Percentiles rank a stretch among this genome's conserved stretches.
Evolutionary conservation across 2,888 invertebrate species (phyloP).

Genomic region (Acrobasis suavella): DNA sequence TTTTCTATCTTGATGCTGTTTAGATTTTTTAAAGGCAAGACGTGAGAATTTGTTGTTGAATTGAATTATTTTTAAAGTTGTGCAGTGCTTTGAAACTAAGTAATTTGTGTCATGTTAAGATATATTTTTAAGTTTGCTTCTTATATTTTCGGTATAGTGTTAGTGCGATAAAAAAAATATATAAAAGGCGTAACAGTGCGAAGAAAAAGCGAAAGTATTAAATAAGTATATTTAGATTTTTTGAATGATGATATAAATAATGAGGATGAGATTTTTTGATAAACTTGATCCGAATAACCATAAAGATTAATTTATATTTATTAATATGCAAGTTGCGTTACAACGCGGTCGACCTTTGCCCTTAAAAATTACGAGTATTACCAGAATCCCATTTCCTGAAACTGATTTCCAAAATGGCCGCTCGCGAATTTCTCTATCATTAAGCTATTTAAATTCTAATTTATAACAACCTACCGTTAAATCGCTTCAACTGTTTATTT

Average conservation of each 20-base stretch:
- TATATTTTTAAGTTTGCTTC: too few relatives aligned
- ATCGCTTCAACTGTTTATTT: slow-evolving; percentile 20
- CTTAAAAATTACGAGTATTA: slow-evolving; percentile 6
- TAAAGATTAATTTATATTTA: not conserved
- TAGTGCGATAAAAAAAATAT: not conserved
- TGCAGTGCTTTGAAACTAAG: too few relatives aligned
- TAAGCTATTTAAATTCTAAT: slow-evolving; percentile 21
- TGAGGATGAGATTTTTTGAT: too few relatives aligned
- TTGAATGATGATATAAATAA: too few relatives aligned
- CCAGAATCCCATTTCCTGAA: slow-evolving; percentile 14
- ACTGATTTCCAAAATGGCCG: slow-evolving; percentile 16
- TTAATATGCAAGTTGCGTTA: not conserved
- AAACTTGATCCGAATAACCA: too few relatives aligned
- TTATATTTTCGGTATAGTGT: too few relatives aligned
- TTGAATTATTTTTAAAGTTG: not conserved
- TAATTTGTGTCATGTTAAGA: too few relatives aligned
- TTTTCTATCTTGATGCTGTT: not conserved
- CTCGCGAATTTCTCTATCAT: slow-evolving; percentile 14
- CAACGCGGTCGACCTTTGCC: slow-evolving; percentile 5
- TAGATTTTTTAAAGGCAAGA: not conserved
- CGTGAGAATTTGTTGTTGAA: not conserved
- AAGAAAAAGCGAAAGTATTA: too few relatives aligned
- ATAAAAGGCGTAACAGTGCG: too few relatives aligned
- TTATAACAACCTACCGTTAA: slow-evolving; percentile 20
- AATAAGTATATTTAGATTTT: too few relatives aligned